Evolutionary conservation across 2,797 vertebrate genomes (phyloP), one percentile per base, ranked within the genome.

Genomic region (Trachurus trachurus): DNA sequence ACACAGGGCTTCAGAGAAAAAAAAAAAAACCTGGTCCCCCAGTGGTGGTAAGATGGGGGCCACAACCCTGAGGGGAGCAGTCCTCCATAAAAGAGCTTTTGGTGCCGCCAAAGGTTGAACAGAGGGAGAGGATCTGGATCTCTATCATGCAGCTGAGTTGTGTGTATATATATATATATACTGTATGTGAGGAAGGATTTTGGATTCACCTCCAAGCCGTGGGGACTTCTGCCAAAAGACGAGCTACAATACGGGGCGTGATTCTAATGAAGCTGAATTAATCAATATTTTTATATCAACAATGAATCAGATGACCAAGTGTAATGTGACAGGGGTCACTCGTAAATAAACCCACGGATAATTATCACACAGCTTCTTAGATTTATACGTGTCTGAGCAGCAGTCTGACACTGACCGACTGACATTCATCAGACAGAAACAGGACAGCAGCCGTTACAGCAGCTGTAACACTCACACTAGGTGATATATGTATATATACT

Each of bases 1-100:
- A 26, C 26, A 79, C 75, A 74, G 62, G 58, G 59, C 59, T 39
- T 78, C 78, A 70, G 79, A 26, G 3, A 26, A 26, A 26, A 26
- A 26, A 26, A 26, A 26, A 26, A 26, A 26, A 26, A 26, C 1
- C n/a, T 21, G 73, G 49, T 6, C 68, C 73, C 67, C 53, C 53
- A 31, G 4, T 29, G 64, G 64, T 29, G 62, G 64, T 47, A 50
- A 66, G 56, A 61, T 64, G 56, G 52, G 34, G 37, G 13, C 59
- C 6, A 9, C 13, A 34, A 34, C 62, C 52, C 60, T 12, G 15
- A 67, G 68, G 72, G 56, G 86, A 76, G 76, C 22, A 16, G 61
- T 47, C 66, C 3, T 66, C 68, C 26, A 59, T 22, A 50, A 64
- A 88, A 31, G 53, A 5, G n/a, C 10, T 69, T 79, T 37, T 40